These are phyloP conservation scores for Tetrax tetrax DNA, from an alignment of 2,113 vertebrate genomes.

Conservation along the genomic window DNA sequence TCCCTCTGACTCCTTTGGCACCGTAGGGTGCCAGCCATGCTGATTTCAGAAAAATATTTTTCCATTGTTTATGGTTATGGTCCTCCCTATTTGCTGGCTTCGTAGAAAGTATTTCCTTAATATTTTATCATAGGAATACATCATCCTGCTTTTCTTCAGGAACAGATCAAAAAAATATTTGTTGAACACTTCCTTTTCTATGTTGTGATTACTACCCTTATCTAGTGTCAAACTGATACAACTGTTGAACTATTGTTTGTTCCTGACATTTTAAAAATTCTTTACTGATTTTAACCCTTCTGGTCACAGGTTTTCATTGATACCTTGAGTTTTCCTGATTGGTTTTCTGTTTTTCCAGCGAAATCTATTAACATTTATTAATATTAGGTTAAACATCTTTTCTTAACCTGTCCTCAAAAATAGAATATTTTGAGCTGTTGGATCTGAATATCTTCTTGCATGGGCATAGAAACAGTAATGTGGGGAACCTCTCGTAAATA, in stretches of 20 bases:
- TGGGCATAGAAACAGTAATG: background rate
- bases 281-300: background rate
- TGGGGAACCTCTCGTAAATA: background rate
- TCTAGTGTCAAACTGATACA: background rate
- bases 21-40: background rate
- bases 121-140: conserved; percentile 9
- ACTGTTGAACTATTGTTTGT: background rate
- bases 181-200: background rate
- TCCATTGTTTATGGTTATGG: background rate
- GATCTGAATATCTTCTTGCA: background rate
- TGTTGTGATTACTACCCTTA: background rate
- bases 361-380: background rate
- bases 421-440: background rate
- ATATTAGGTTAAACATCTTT: background rate
- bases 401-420: background rate
- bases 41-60: conserved; percentile 39
- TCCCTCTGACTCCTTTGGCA: background rate
- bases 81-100: background rate
- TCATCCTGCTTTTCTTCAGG: conserved; percentile 19
- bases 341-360: background rate
- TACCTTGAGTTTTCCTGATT: background rate
- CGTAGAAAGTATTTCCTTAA: conserved; percentile 40
- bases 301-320: background rate
- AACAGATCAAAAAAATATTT: background rate
- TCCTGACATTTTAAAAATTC: background rate